Evolutionary conservation across 64 coral and sea anemone genomes (phyloP), one percentile per base, ranked within the genome.

Genomic region (Dendronephthya gigantea): DNA sequence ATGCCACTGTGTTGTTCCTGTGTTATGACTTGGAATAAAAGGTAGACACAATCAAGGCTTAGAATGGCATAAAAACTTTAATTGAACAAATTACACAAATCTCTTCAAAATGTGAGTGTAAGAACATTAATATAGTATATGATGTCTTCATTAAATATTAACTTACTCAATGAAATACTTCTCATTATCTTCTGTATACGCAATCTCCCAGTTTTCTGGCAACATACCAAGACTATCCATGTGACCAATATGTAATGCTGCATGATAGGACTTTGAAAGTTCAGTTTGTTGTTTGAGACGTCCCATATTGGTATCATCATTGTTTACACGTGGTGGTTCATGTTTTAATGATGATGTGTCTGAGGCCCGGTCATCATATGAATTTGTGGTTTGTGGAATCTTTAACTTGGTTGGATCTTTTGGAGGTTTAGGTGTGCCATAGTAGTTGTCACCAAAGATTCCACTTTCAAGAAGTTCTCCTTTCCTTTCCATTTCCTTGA

Each of bases 81-180:
- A n/a, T n/a, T n/a, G n/a, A n/a, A n/a, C n/a, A n/a, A n/a, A n/a
- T n/a, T n/a, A n/a, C n/a, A n/a, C n/a, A n/a, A n/a, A n/a, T n/a
- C n/a, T n/a, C n/a, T n/a, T n/a, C n/a, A n/a, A n/a, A n/a, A n/a
- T n/a, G n/a, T n/a, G n/a, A n/a, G n/a, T n/a, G 48, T 50, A 50
- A 50, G 48, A 50, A 7, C 16, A 50, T 9, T 50, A 50, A 50
- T 7, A 50, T 9, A 9, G 7, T 50, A 50, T 16, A 50, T 16
- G 7, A 1, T 16, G 13, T 16, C 0, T 0, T 2, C 50, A 16
- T 52, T 52, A 52, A 52, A 52, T 52, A 52, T n/a, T n/a, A n/a
- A 93, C 95, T 82, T 74, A 98, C 95, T 98, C 87, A 49, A 98
- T 93, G 83, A 85, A 98, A 90, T 98, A 98, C 68, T 98, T 98